A percentile compares a stretch with the other conserved stretches of the same genome.
Evolutionary conservation across 1,140 invertebrate species (phyloP).

Genomic region (Lanistes nyassanus): DNA sequence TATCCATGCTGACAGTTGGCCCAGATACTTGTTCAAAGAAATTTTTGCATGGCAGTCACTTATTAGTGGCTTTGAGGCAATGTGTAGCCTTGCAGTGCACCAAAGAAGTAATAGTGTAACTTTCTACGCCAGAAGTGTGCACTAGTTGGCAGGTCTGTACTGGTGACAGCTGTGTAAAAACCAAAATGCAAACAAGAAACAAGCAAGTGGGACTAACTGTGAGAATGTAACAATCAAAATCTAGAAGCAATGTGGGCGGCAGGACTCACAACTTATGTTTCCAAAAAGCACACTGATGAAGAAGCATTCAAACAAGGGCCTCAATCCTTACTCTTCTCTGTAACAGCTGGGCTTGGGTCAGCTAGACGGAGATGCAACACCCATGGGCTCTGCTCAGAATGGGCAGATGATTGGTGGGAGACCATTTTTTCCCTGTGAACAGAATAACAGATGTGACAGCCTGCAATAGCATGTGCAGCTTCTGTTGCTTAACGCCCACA

Average conservation of each 20-base stretch:
- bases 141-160: background rate
- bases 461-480: background rate
- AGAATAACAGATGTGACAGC: background rate
- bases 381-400: slow-evolving; percentile 24
- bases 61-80: too few species aligned
- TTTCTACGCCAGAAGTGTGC: background rate
- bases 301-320: background rate
- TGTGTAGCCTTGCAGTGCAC: too few species aligned
- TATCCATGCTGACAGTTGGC: too few species aligned
- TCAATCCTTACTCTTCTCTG: background rate
- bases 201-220: too few species aligned
- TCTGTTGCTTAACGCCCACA: background rate
- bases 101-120: background rate
- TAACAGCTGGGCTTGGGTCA: background rate
- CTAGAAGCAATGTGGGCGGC: background rate
- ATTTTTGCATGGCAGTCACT: too few species aligned
- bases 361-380: slow-evolving; percentile 27
- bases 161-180: background rate
- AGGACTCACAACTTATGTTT: slow-evolving; percentile 19
- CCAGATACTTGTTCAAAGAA: too few species aligned
- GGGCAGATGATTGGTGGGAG: slow-evolving; percentile 31
- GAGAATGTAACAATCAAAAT: too few species aligned
- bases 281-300: background rate
- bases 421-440: slow-evolving; percentile 32
- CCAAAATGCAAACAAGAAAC: too few species aligned